Evolutionary conservation across 23 tunicate genomes (phyloP).

Genomic region (Halocynthia aurantium): DNA sequence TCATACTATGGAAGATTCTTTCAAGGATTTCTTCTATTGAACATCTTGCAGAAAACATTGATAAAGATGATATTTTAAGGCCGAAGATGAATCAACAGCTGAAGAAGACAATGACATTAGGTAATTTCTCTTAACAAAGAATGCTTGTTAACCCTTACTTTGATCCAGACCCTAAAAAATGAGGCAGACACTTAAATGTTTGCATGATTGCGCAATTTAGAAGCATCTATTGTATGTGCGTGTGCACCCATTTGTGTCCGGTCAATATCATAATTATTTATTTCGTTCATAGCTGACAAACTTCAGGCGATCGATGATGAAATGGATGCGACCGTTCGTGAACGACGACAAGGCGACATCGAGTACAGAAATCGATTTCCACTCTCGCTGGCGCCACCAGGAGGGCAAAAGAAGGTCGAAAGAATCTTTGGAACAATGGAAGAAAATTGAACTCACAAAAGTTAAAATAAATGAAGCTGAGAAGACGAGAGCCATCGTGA

Average conservation of each 20-base stretch:
- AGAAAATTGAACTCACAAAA: constrained; percentile 41
- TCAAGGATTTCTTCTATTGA: constrained; percentile 14
- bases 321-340: constrained; percentile 22
- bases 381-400: constrained; percentile 33
- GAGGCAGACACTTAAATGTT: too few species aligned
- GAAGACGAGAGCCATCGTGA: constrained; percentile 52
- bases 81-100: background rate
- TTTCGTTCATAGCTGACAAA: constrained; percentile 56
- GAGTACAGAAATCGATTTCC: constrained; percentile 10
- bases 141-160: too few species aligned
- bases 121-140: too few species aligned
- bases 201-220: too few species aligned
- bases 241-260: too few species aligned
- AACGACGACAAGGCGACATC: constrained; percentile 31
- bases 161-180: too few species aligned
- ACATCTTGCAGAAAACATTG: background rate
- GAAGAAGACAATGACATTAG: constrained; percentile 14
- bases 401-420: constrained; percentile 67
- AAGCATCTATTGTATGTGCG: too few species aligned
- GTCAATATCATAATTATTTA: too few species aligned
- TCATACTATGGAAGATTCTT: constrained; percentile 22
- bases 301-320: constrained; percentile 67
- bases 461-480: constrained; percentile 60
- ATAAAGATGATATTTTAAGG: background rate
- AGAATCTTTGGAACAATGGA: constrained; percentile 76